Base-by-base conservation (phyloP, 2,113 vertebrate genomes). In the Podarcis cretensis region DNA sequence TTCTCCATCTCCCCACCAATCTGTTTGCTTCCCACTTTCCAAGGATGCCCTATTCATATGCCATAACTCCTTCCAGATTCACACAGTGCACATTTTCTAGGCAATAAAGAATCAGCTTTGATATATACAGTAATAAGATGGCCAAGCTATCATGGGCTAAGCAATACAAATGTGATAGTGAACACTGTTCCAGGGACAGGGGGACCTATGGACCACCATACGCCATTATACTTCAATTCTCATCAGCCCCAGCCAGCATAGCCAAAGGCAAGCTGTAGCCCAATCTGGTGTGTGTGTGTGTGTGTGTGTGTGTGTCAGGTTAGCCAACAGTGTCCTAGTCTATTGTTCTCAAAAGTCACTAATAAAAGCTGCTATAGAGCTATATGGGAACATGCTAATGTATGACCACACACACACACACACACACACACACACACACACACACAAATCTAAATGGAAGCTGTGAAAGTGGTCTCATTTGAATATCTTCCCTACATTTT, bases 401-500 rank as follows among this genome's bases (percentile, higher is more conserved):
- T 66, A 54, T 1, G 59, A 66, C 43, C 37, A 69, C 68, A 76
- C 37, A 48, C 3, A 9, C 37, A 18, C 35, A 35, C 35, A 35
- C 35, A 35, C 35, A 35, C 37, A 69, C 68, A 76, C 32, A 30
- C 37, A 32, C 8, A 9, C 32, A 4, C 5, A 48, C 30, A 9
- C 48, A 37, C 32, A 59, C 43, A 48, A 1, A 48, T 48, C 10
- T 54, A 43, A 10, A 1, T 12, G 80, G 63, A 59, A 76, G 80
- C 71, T 63, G 73, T 20, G 59, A 88, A 90, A 88, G 68, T 1
- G 12, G 6, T 2, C 12, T 86, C 86, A 89, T 92, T 48, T 75
- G 92, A 65, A 89, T 10, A 68, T 1, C 85, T 10, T 77, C 75
- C 32, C 1, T 78, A 82, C 27, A 37, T 90, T 89, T 89, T 30